phyloP scores from a whole-genome alignment of 2,113 vertebrate genomes.

The Cyanoramphus novaezelandiae region DNA sequence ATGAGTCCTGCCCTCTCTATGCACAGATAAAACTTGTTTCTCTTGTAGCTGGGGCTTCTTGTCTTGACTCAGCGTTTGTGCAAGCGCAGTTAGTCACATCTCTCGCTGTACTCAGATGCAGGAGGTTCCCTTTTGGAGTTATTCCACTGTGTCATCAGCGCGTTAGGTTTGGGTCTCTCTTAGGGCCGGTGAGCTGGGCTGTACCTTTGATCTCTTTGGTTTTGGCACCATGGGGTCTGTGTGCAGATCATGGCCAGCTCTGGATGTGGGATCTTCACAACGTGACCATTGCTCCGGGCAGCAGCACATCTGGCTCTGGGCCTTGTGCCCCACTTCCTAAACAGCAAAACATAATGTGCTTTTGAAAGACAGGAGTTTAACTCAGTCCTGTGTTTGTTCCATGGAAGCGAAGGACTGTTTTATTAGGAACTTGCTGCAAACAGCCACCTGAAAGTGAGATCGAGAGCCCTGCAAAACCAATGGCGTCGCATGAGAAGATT shows the following conservation, averaged over 20 bases:
- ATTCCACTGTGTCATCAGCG: not conserved
- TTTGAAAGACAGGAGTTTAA: not conserved
- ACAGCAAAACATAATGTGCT: fast-evolving
- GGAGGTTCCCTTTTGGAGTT: not conserved
- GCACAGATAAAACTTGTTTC: not conserved
- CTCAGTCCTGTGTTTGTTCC: not conserved
- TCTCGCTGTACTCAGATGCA: not conserved
- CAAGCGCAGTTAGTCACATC: not conserved
- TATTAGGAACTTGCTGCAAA: not conserved
- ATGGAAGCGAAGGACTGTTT: not conserved
- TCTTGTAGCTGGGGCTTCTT: not conserved
- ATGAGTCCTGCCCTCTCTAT: not conserved
- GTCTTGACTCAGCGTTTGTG: not conserved
- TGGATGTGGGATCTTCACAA: not conserved
- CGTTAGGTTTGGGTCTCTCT: not conserved
- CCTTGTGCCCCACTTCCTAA: not conserved
- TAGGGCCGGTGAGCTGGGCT: not conserved
- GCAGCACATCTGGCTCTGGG: fast-evolving
- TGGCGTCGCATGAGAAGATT: fast-evolving
- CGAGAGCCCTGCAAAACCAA: not conserved
- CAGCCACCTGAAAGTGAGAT: not conserved
- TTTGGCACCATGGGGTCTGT: not conserved
- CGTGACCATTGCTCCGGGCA: not conserved
- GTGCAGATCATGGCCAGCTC: fast-evolving
- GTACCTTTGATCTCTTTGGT: not conserved